Conservation (phyloP, 2,888 invertebrate species). For the Tachina lurida region DNA sequence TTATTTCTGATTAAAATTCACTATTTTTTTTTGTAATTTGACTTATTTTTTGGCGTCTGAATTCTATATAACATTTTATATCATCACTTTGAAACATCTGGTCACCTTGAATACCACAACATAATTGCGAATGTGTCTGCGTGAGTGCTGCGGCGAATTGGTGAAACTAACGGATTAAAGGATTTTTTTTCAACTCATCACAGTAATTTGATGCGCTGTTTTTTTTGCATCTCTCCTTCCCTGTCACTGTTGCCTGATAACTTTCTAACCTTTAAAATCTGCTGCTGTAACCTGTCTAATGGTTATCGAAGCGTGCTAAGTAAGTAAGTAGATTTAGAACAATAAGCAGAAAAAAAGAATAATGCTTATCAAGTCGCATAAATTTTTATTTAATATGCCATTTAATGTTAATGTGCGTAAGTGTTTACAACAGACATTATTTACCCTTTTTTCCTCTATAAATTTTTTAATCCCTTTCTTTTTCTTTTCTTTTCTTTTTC, state of each 20-base stretch:
- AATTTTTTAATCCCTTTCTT: background rate
- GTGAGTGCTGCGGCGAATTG: background rate
- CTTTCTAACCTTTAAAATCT: slow-evolving; percentile 15
- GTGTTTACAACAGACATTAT: slow-evolving; percentile 47
- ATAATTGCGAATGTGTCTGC: background rate
- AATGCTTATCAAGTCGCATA: slow-evolving; percentile 20
- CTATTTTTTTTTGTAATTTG: too few species aligned
- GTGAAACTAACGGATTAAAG: slow-evolving; percentile 32
- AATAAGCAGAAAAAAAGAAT: background rate
- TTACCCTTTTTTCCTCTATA: slow-evolving; percentile 33
- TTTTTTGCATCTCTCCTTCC: background rate
- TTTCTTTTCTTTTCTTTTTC: background rate
- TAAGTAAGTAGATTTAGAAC: background rate
- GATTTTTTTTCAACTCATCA: slow-evolving; percentile 23
- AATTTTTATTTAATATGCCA: slow-evolving; percentile 49
- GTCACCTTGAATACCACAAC: background rate
- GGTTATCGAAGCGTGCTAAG: background rate
- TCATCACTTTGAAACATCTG: background rate
- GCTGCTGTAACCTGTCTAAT: background rate
- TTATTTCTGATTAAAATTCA: too few species aligned
- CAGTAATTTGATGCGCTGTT: slow-evolving; percentile 54
- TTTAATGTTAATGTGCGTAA: slow-evolving; percentile 57
- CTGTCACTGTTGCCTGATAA: background rate
- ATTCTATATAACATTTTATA: background rate
- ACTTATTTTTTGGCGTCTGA: background rate